Evolutionary conservation across 2,888 invertebrate genomes (phyloP).

Genomic region (Platycheirus rosarum): DNA sequence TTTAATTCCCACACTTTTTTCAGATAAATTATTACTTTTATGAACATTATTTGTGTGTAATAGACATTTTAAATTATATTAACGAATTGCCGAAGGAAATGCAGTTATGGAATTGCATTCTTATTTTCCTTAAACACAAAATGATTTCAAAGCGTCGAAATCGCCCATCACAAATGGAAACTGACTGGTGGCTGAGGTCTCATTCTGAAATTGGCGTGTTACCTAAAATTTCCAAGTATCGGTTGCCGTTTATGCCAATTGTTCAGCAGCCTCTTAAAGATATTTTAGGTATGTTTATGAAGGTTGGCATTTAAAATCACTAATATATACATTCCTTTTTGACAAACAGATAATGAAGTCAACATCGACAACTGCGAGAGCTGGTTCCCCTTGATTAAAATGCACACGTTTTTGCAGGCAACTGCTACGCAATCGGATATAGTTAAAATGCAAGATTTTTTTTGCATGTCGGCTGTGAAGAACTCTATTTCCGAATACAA

Average conservation of each 20-base stretch:
- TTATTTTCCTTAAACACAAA: constrained; percentile 81
- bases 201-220: constrained; percentile 80
- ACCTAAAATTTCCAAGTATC: constrained; percentile 82
- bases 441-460: constrained; percentile 80
- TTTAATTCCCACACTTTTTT: constrained; percentile 16
- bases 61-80: constrained; percentile 80
- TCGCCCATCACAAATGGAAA: constrained; percentile 80
- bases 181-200: constrained; percentile 81
- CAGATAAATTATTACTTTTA: constrained; percentile 82
- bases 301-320: neutral
- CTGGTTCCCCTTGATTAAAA: constrained; percentile 82
- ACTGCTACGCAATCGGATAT: constrained; percentile 76
- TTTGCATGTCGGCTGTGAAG: constrained; percentile 82
- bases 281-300: constrained; percentile 77
- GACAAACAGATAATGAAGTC: constrained; percentile 79
- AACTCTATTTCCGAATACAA: constrained; percentile 81
- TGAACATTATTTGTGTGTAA: constrained; percentile 81
- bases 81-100: constrained; percentile 80
- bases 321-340: neutral
- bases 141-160: constrained; percentile 80
- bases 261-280: constrained; percentile 80
- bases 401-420: constrained; percentile 79
- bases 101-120: constrained; percentile 80
- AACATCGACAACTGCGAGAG: constrained; percentile 81
- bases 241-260: constrained; percentile 81